These are phyloP conservation scores for Herpailurus yagouaroundi DNA, from an alignment of 2,113 vertebrate genomes.

Conservation along the genomic window DNA sequence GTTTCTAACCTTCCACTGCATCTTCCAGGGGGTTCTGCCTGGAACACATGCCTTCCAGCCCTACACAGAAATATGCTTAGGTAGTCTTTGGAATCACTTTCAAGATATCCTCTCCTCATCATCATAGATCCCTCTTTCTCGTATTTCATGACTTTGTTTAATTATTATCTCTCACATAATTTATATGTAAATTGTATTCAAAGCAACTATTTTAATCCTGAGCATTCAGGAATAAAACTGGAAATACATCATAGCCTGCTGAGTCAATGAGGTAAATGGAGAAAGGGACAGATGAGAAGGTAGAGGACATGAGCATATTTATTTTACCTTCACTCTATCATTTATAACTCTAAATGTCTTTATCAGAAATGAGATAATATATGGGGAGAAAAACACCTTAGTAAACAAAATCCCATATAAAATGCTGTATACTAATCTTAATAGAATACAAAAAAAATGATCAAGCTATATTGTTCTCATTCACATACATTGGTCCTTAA, in stretches of 20 bases:
- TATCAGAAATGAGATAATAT: not conserved
- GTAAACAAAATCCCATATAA: constrained; percentile 23
- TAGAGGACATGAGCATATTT: not conserved
- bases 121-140: not conserved
- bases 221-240: not conserved
- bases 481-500: not conserved
- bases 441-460: not conserved
- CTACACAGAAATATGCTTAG: no score
- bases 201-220: not conserved
- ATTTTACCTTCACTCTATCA: not conserved
- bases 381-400: not conserved
- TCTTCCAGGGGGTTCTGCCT: not conserved
- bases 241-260: not conserved
- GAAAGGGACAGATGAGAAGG: not conserved
- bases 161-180: not conserved
- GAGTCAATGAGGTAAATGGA: not conserved
- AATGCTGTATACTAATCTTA: not conserved
- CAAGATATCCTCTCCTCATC: not conserved
- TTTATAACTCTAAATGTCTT: not conserved
- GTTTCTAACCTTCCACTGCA: not conserved
- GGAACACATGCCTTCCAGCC: not conserved
- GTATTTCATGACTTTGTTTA: not conserved
- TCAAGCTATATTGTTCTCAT: not conserved
- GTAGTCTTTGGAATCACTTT: not conserved
- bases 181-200: not conserved